Base-by-base conservation (phyloP, 2,888 invertebrate species). In the Troilus luridus region DNA sequence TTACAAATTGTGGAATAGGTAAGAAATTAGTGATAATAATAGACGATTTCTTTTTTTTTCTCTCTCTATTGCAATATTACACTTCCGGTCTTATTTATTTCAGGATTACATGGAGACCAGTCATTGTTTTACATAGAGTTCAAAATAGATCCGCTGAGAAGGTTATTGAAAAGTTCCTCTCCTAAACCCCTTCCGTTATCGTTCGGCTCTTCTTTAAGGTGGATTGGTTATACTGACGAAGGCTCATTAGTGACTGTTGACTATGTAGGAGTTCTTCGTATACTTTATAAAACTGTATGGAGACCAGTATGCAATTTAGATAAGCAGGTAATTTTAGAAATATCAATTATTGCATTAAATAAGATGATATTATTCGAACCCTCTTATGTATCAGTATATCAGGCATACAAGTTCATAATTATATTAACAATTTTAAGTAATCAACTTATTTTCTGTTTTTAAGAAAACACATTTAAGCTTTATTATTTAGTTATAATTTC, bases 211-310 rank as follows among this genome's bases (percentile, higher is more conserved):
- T 96, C 95, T 92, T 94, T 98, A 60, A 94, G 95, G 64, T 98
- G 98, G 98, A 93, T 97, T 93, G 99, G 97, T 24, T 96, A 97
- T 93, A 96, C 97, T 0, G 98, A 98, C 94, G 96, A 96, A 92
- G 98, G 98, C 0, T 97, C 98, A 0, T 97, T 98, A 0, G 96
- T 96, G 59, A 95, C 96, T 27, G 95, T 96, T 93, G 99, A 99
- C 94, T 96, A 96, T 10, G 95, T 95, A 67, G 98, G 98, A 0
- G 94, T 96, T 89, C 94, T 99, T 60, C 95, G 97, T 91, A 94
- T 98, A 93, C 96, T 96, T 92, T 95, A 96, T 91, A 96, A 96
- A 90, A 96, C 96, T 72, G 94, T 96, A 10, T 99, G 99, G 99
- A 95, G 96, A 93, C 98, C 98, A 0, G 95, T 97, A 58, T 97